A percentile compares a stretch with the other conserved stretches of the same genome.
Evolutionary conservation across 2,888 invertebrate species (phyloP).

Genomic region (Cancer borealis): DNA sequence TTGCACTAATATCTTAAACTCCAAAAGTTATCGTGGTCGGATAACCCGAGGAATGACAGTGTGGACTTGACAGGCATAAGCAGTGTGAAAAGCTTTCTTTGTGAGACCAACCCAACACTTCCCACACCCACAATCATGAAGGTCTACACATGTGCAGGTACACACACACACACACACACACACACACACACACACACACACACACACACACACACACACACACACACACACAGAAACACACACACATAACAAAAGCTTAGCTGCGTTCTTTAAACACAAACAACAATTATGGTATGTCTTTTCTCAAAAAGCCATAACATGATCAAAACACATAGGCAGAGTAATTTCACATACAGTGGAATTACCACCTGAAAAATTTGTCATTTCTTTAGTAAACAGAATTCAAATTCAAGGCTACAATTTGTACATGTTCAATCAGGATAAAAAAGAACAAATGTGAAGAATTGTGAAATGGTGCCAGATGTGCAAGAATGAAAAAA

Average conservation of each 20-base stretch:
- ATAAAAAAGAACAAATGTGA: not conserved
- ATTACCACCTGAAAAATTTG: conserved; percentile 4
- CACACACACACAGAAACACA: conserved; percentile 48
- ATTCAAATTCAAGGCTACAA: conserved; percentile 29
- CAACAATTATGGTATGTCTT: conserved; percentile 25
- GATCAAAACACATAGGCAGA: conserved; percentile 1
- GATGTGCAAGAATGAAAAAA: not conserved
- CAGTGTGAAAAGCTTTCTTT: not conserved
- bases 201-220: conserved; percentile 48
- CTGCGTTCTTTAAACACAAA: not conserved
- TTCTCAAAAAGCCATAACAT: not conserved
- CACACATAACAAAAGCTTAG: conserved; percentile 30
- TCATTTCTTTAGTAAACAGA: not conserved
- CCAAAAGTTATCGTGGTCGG: conserved; percentile 4
- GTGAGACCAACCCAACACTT: not conserved
- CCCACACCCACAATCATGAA: not conserved
- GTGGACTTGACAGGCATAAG: conserved; percentile 39
- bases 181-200: conserved; percentile 42
- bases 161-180: conserved; percentile 33
- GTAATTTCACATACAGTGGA: not conserved
- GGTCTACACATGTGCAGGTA: not conserved
- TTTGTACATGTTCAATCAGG: conserved; percentile 25
- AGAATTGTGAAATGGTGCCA: not conserved
- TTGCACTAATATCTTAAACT: conserved; percentile 22
- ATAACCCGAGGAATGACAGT: not conserved